Conservation (phyloP, 1,140 invertebrate species). For the Lepidostoma basale region DNA sequence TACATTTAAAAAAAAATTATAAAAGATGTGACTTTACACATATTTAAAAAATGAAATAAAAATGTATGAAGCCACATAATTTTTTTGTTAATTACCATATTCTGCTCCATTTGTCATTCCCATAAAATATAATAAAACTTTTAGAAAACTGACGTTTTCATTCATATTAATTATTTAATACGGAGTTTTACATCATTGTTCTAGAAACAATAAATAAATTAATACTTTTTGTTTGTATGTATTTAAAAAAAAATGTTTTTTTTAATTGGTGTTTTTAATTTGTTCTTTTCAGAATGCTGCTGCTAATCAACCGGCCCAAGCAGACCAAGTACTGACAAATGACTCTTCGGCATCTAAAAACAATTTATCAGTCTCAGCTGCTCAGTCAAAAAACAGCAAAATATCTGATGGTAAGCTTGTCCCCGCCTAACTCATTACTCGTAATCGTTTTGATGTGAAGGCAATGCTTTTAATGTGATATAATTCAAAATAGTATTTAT, state of each 20-base stretch:
- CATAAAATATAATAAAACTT: too few relatives aligned
- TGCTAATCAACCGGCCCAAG: conserved; percentile 29
- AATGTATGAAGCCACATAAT: too few relatives aligned
- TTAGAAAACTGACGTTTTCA: too few relatives aligned
- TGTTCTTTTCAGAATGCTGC: conserved; percentile 38
- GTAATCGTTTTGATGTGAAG: not conserved
- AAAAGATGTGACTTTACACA: too few relatives aligned
- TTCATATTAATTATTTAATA: too few relatives aligned
- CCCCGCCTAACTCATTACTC: too few relatives aligned
- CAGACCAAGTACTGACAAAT: conserved; percentile 32
- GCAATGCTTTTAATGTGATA: not conserved
- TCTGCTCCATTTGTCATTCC: too few relatives aligned
- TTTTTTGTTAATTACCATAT: too few relatives aligned
- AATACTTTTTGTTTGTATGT: not conserved
- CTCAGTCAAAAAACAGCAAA: conserved; percentile 40
- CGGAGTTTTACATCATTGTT: too few relatives aligned
- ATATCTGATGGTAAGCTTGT: conserved; percentile 41
- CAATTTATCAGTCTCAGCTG: not conserved
- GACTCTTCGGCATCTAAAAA: not conserved
- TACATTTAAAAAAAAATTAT: too few relatives aligned
- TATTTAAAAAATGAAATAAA: too few relatives aligned
- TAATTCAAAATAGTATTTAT: not conserved
- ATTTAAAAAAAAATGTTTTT: not conserved
- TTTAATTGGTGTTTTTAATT: conserved; percentile 1
- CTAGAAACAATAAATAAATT: not conserved